Conservation (phyloP, 2,888 invertebrate species). For the Epistrophe eligans region DNA sequence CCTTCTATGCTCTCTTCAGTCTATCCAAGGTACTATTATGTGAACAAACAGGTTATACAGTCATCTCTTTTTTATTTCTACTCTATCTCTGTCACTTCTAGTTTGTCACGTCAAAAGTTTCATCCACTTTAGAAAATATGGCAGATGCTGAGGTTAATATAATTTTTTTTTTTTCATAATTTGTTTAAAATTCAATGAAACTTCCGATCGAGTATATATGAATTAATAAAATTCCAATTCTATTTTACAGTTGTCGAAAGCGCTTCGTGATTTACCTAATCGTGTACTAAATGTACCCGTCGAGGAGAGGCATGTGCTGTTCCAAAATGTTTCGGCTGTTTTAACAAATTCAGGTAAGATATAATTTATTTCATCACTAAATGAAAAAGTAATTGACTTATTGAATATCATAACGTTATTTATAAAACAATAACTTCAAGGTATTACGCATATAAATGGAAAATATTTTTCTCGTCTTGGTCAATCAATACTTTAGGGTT, state of each 20-base stretch:
- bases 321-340: constrained; percentile 84
- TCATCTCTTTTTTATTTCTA: constrained; percentile 25
- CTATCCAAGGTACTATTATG: background rate
- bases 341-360: constrained; percentile 89
- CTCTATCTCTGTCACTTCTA: background rate
- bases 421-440: background rate
- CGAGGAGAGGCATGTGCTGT: constrained; percentile 81
- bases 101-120: constrained; percentile 73
- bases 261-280: constrained; percentile 83
- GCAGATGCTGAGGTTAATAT: constrained; percentile 79
- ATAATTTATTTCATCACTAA: constrained; percentile 38
- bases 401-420: background rate
- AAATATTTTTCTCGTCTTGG: constrained; percentile 22
- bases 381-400: background rate
- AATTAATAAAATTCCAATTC: constrained; percentile 22
- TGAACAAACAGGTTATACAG: background rate
- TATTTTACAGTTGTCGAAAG: constrained; percentile 82
- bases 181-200: constrained; percentile 43
- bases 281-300: constrained; percentile 81
- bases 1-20: too few relatives aligned
- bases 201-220: background rate
- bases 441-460: background rate
- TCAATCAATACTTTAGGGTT: constrained; percentile 60
- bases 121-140: constrained; percentile 76
- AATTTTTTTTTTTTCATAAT: constrained; percentile 47